These are phyloP conservation scores for Goniozus legneri DNA, from an alignment of 1,140 invertebrate species.

Conservation along the genomic window DNA sequence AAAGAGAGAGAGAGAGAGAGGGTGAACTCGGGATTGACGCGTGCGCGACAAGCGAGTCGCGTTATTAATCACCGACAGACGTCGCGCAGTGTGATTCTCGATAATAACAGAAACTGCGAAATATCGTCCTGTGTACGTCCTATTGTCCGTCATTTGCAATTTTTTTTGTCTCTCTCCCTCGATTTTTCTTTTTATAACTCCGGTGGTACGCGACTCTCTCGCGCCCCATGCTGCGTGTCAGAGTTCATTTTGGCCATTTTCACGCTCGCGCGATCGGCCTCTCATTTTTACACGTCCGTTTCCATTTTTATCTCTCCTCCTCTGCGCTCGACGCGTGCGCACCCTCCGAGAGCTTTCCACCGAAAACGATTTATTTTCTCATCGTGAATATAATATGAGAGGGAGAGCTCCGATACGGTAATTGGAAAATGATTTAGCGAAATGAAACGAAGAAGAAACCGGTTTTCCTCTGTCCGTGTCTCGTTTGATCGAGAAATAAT, in stretches of 20 bases:
- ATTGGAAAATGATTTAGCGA: too few species aligned
- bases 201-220: too few species aligned
- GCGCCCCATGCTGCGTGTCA: constrained; percentile 11
- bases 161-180: constrained; percentile 1
- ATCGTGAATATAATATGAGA: too few species aligned
- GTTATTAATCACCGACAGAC: constrained; percentile 19
- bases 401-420: too few species aligned
- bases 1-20: background rate
- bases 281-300: background rate
- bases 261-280: background rate
- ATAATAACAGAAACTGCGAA: too few species aligned
- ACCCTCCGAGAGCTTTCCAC: background rate
- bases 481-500: too few species aligned
- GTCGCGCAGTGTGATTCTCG: too few species aligned
- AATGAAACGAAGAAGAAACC: too few species aligned
- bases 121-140: too few species aligned
- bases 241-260: constrained; percentile 9
- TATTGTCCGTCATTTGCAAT: too few species aligned
- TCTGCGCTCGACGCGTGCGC: too few species aligned
- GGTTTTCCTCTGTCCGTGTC: background rate
- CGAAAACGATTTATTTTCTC: background rate
- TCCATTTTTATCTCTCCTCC: too few species aligned
- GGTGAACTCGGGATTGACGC: background rate
- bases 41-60: constrained; percentile 3
- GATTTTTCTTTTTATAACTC: background rate